phyloP scores from a whole-genome alignment of 1,140 invertebrate species.

The Chironomus striatipennis region DNA sequence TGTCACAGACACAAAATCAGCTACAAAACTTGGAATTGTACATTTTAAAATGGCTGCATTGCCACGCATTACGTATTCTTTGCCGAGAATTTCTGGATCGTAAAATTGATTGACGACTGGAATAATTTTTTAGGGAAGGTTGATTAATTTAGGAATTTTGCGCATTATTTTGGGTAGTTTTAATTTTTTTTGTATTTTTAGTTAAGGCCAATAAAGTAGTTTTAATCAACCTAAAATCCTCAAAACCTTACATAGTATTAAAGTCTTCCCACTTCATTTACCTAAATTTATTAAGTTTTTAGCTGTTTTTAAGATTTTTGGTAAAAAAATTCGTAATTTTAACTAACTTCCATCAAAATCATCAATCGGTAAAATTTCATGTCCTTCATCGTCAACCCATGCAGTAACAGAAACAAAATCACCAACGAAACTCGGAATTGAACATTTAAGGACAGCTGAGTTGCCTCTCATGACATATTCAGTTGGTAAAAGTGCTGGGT shows the following conservation, averaged over 20 bases:
- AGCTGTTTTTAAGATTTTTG: too few species aligned
- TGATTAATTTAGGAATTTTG: slow-evolving; percentile 27
- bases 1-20: slow-evolving; percentile 69
- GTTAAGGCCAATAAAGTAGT: too few species aligned
- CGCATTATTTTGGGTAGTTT: neutral
- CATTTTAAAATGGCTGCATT: slow-evolving; percentile 72
- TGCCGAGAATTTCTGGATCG: slow-evolving; percentile 61
- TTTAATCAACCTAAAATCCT: neutral
- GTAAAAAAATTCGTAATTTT: neutral
- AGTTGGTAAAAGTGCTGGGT: slow-evolving; percentile 63
- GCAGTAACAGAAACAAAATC: slow-evolving; percentile 60
- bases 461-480: slow-evolving; percentile 60
- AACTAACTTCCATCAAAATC: slow-evolving; percentile 42
- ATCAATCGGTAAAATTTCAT: slow-evolving; percentile 40
- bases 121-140: too few species aligned
- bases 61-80: slow-evolving; percentile 70
- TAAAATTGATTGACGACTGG: slow-evolving; percentile 74
- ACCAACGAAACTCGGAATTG: slow-evolving; percentile 57
- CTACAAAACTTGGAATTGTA: slow-evolving; percentile 70
- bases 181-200: neutral
- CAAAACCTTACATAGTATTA: too few species aligned
- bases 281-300: too few species aligned
- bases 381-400: slow-evolving; percentile 51
- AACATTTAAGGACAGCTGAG: slow-evolving; percentile 57
- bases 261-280: too few species aligned